phyloP scores from a whole-genome alignment of 2,888 invertebrate species.

The Ectemnius lituratus region DNA sequence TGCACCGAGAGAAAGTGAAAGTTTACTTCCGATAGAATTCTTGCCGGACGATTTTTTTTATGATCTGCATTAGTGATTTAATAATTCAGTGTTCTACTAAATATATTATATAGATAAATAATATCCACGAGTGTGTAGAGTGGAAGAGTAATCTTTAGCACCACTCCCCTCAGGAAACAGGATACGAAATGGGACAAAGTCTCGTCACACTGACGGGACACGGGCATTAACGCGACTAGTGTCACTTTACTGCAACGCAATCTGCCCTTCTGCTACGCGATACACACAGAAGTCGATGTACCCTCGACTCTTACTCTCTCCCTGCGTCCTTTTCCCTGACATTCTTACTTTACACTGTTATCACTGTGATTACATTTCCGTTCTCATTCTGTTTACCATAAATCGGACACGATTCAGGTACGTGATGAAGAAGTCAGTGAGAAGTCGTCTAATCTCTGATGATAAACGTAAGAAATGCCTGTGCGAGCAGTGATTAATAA shows the following conservation, averaged over 20 bases:
- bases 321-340: neutral
- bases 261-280: conserved; percentile 40
- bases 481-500: conserved; percentile 12
- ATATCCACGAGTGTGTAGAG: too few species aligned
- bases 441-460: conserved; percentile 54
- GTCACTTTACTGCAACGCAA: conserved; percentile 50
- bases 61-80: too few species aligned
- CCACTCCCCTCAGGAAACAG: conserved; percentile 16
- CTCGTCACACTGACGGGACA: conserved; percentile 25
- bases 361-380: conserved; percentile 57
- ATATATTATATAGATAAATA: too few species aligned
- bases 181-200: conserved; percentile 40
- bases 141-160: too few species aligned
- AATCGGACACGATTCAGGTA: conserved; percentile 38
- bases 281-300: conserved; percentile 49
- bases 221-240: conserved; percentile 42
- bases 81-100: too few species aligned
- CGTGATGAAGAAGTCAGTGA: conserved; percentile 41
- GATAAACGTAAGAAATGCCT: conserved; percentile 49
- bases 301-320: conserved; percentile 29
- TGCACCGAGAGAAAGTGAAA: too few species aligned
- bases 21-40: too few species aligned
- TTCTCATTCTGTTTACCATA: conserved; percentile 54
- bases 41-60: too few species aligned
- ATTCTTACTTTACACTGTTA: conserved; percentile 54